phyloP scores from a whole-genome alignment of 2,797 vertebrate species.

The Ataeniobius toweri region DNA sequence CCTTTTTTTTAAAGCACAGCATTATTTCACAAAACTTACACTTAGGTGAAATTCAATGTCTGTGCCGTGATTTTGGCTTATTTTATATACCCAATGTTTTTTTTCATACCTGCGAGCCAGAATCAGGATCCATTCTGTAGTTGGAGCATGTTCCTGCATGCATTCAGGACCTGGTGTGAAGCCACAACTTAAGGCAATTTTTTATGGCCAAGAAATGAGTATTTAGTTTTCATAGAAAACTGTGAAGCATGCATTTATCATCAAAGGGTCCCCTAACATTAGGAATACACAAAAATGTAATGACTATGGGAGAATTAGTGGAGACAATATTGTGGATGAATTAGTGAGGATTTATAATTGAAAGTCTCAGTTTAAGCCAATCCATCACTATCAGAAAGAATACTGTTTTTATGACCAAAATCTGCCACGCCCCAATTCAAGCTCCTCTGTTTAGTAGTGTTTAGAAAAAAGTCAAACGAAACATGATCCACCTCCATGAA shows the following conservation, averaged over 20 bases:
- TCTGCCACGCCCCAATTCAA: neutral
- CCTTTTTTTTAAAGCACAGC: neutral
- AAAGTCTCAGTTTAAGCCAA: neutral
- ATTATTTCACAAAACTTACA: neutral
- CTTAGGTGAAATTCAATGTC: neutral
- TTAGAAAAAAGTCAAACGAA: neutral
- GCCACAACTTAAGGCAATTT: too few species aligned
- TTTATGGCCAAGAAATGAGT: too few species aligned
- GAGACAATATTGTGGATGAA: neutral
- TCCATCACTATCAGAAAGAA: neutral
- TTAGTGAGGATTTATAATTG: neutral
- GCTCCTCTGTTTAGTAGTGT: too few species aligned
- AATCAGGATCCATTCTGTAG: too few species aligned
- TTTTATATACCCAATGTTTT: too few species aligned
- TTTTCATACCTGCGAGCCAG: too few species aligned
- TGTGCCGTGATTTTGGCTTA: too few species aligned
- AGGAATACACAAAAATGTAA: neutral
- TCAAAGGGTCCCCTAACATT: too few species aligned
- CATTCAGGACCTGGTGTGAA: too few species aligned
- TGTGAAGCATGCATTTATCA: too few species aligned
- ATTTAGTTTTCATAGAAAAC: too few species aligned
- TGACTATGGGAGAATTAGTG: neutral
- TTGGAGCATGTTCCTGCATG: too few species aligned
- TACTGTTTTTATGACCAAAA: neutral
- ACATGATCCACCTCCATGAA: neutral